A percentile compares a stretch with the other conserved stretches of the same genome.
Conservation (phyloP, 1,140 invertebrate species). For the Brachionus calyciflorus region DNA sequence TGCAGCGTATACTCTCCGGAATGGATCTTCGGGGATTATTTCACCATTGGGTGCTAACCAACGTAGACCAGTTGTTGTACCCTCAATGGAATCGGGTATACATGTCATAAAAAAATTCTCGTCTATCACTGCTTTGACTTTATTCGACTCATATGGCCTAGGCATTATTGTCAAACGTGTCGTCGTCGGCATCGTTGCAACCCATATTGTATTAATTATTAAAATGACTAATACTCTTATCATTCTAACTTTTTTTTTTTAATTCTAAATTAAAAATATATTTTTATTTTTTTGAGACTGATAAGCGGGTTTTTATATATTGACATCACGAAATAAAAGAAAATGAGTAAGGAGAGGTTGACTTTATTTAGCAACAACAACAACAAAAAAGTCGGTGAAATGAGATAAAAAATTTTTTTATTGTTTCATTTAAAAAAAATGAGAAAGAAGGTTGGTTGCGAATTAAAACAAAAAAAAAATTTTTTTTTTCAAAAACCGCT, state of each 20-base stretch:
- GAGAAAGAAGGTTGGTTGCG: no score
- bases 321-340: no score
- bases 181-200: neutral
- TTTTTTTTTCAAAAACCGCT: no score
- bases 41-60: slow-evolving; percentile 4
- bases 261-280: no score
- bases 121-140: slow-evolving; percentile 15
- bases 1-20: neutral
- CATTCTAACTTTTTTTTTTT: neutral
- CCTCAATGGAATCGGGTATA: neutral
- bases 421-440: no score
- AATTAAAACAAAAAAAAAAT: no score
- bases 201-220: neutral
- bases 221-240: slow-evolving; percentile 23
- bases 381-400: no score
- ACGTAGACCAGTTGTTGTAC: neutral
- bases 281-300: no score
- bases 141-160: neutral
- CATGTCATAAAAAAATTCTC: slow-evolving; percentile 4
- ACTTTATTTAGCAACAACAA: no score
- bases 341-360: no score
- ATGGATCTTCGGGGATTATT: neutral
- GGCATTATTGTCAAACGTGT: neutral
- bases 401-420: no score
- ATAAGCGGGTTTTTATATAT: no score